Evolutionary conservation across 2,888 invertebrate genomes (phyloP).

Genomic region (Mesoligia furuncula): DNA sequence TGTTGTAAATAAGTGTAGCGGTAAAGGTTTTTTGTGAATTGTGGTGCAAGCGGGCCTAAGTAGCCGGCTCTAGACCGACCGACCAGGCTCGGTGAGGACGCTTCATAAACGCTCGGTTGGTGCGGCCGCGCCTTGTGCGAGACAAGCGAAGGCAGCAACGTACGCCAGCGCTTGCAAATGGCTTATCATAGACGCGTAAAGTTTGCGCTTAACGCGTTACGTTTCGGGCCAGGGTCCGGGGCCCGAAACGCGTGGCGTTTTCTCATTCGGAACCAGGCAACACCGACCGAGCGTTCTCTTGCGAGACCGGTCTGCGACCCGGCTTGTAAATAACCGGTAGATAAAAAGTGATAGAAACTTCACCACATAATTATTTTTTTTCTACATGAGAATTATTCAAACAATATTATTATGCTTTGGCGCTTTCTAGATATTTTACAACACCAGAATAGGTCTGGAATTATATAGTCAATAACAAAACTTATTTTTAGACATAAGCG

Average conservation of each 20-base stretch:
- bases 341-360: background rate
- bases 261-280: background rate
- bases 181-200: background rate
- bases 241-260: background rate
- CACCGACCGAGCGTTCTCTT: background rate
- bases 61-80: background rate
- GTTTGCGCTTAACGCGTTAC: background rate
- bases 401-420: slow-evolving; percentile 1
- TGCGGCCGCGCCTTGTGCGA: background rate
- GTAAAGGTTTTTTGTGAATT: background rate
- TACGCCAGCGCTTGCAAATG: background rate
- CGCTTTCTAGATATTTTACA: background rate
- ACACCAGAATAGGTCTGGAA: slow-evolving; percentile 10
- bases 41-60: too few relatives aligned
- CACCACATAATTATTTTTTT: background rate
- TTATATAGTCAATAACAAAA: background rate
- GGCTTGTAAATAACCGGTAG: background rate
- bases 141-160: too few relatives aligned
- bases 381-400: background rate
- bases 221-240: too few relatives aligned
- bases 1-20: background rate
- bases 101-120: background rate
- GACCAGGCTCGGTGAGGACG: background rate
- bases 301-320: too few relatives aligned
- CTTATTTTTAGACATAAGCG: background rate